Evolutionary conservation across 2,888 invertebrate species (phyloP).

Genomic region (Brachypalpus laphriformis): DNA sequence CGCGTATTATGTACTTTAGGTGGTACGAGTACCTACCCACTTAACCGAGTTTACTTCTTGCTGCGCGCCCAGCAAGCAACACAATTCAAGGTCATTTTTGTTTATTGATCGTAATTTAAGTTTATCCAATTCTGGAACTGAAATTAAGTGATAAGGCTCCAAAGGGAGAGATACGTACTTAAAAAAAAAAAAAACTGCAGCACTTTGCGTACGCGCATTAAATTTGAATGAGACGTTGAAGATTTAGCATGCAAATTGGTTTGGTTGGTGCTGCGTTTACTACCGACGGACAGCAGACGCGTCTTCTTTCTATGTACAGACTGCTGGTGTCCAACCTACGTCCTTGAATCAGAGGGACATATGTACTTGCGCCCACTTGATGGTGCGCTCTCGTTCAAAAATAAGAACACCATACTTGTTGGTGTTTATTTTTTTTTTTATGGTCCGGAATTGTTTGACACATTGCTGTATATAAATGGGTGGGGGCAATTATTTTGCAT

Average conservation of each 20-base stretch:
- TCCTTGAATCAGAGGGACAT: slow-evolving; percentile 45
- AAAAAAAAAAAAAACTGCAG: too few species aligned
- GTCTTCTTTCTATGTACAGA: slow-evolving; percentile 26
- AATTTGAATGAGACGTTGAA: slow-evolving; percentile 19
- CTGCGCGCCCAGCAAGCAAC: slow-evolving; percentile 23
- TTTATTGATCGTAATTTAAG: slow-evolving; percentile 58
- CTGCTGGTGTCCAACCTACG: slow-evolving; percentile 42
- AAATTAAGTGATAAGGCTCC: slow-evolving; percentile 48
- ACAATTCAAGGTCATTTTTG: slow-evolving; percentile 72
- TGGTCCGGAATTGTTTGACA: slow-evolving; percentile 16
- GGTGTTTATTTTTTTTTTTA: slow-evolving; percentile 2
- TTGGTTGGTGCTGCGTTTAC: background rate
- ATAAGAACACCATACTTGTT: too few species aligned
- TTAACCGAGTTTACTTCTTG: slow-evolving; percentile 69
- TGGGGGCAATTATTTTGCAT: slow-evolving; percentile 11
- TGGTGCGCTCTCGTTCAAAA: background rate
- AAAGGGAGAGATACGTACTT: background rate
- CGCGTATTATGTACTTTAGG: background rate
- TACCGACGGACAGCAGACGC: background rate
- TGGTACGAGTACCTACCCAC: slow-evolving; percentile 32
- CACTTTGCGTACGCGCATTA: slow-evolving; percentile 18
- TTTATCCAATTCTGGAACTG: slow-evolving; percentile 53
- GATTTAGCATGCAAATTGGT: slow-evolving; percentile 34
- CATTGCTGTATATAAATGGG: slow-evolving; percentile 17
- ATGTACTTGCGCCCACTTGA: slow-evolving; percentile 45